Percentiles rank a stretch among this genome's conserved stretches.
These are phyloP conservation scores for Trissoscelio sp. DNA, from an alignment of 2,888 invertebrate species.

Conservation along the genomic window DNA sequence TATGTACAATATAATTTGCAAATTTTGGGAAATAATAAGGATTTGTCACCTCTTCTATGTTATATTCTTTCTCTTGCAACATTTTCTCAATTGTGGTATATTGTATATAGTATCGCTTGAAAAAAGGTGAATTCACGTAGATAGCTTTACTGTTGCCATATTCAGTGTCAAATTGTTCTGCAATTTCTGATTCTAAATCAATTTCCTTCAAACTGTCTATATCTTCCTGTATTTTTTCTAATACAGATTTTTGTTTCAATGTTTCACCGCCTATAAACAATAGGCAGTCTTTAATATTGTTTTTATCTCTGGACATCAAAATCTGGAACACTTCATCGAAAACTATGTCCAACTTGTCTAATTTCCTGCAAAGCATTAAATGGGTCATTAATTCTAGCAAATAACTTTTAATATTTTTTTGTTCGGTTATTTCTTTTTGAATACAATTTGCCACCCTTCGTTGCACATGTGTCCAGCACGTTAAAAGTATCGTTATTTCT, in stretches of 20 bases:
- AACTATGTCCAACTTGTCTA: conserved; percentile 40
- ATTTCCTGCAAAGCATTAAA: conserved; percentile 47
- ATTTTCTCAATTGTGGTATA: background rate
- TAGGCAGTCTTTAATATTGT: conserved; percentile 5
- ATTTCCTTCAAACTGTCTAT: conserved; percentile 15
- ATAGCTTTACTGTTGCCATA: conserved; percentile 23
- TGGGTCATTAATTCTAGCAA: conserved; percentile 60
- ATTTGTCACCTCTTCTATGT: conserved; percentile 6
- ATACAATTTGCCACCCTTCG: conserved; percentile 50
- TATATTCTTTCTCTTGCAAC: background rate
- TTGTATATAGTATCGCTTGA: background rate
- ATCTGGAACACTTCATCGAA: conserved; percentile 51
- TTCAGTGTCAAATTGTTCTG: background rate
- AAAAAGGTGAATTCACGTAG: conserved; percentile 59
- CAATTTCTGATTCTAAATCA: background rate
- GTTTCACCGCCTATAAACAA: conserved; percentile 27
- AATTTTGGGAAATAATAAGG: conserved; percentile 58
- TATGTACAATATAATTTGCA: conserved; percentile 37
- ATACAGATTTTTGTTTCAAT: conserved; percentile 4
- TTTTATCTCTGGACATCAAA: conserved; percentile 10
- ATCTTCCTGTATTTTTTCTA: conserved; percentile 34
- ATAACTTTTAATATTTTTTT: conserved; percentile 34
- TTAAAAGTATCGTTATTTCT: conserved; percentile 38
- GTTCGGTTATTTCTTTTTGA: conserved; percentile 25
- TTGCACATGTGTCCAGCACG: conserved; percentile 66